phyloP scores from a whole-genome alignment of 1,140 invertebrate species.

The Trypoxylus dichotomus region DNA sequence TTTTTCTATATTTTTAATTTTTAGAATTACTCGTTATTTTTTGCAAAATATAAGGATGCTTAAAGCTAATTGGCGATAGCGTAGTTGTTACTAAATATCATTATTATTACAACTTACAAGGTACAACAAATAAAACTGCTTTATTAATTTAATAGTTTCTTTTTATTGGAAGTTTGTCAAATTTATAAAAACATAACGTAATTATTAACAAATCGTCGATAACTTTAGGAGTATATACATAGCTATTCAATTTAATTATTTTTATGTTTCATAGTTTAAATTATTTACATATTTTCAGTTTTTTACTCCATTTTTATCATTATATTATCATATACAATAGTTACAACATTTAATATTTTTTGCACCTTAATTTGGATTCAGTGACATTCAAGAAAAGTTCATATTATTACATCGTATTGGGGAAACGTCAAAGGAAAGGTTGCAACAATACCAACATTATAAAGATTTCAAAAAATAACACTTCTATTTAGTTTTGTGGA shows the following conservation, averaged over 20 bases:
- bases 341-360: slow-evolving; percentile 24
- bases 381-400: slow-evolving; percentile 22
- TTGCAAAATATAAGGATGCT: no score
- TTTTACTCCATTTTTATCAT: slow-evolving; percentile 11
- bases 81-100: no score
- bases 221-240: slow-evolving; percentile 28
- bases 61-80: no score
- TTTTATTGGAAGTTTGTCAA: slow-evolving; percentile 29
- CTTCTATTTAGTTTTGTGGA: background rate
- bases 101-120: no score
- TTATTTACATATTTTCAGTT: slow-evolving; percentile 18
- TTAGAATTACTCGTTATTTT: no score
- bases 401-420: background rate
- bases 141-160: slow-evolving; percentile 18
- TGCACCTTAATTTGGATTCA: slow-evolving; percentile 27
- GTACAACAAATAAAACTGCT: background rate
- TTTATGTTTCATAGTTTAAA: slow-evolving; percentile 1
- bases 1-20: no score
- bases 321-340: slow-evolving; percentile 1
- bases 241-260: slow-evolving; percentile 23
- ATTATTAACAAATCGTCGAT: slow-evolving; percentile 29
- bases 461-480: background rate
- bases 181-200: slow-evolving; percentile 29
- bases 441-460: background rate
- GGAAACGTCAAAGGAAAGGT: background rate